Percentiles rank a stretch among this genome's conserved stretches.
Conservation (phyloP, 2,113 vertebrate species). For the Vicugna pacos region DNA sequence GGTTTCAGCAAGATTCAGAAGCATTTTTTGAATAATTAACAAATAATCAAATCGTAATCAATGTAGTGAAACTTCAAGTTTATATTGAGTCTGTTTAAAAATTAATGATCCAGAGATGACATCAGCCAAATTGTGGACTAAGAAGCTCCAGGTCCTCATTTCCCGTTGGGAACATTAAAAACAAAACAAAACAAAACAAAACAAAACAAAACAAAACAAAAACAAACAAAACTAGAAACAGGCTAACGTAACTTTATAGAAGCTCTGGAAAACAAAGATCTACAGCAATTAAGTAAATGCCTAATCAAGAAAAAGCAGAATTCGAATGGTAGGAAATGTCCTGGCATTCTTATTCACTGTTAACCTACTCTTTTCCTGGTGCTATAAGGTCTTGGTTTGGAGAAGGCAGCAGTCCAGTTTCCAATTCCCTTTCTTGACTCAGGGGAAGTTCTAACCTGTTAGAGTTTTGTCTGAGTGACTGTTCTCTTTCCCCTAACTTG, state of each 20-base stretch:
- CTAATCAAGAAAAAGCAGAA: neutral
- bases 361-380: neutral
- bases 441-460: neutral
- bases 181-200: neutral
- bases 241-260: neutral
- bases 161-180: neutral
- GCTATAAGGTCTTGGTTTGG: neutral
- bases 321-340: neutral
- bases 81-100: neutral
- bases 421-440: neutral
- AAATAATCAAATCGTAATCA: neutral
- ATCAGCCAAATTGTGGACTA: neutral
- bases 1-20: neutral
- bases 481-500: neutral
- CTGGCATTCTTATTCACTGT: neutral
- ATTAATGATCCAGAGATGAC: neutral
- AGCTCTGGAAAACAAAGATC: neutral
- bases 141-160: neutral
- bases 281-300: neutral
- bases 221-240: neutral
- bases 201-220: neutral
- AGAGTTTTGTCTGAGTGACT: neutral
- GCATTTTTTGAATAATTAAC: constrained; percentile 40
- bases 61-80: neutral
- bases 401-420: neutral